These are phyloP conservation scores for Lophotriccus pileatus DNA, from an alignment of 2,797 vertebrate genomes.

Conservation along the genomic window DNA sequence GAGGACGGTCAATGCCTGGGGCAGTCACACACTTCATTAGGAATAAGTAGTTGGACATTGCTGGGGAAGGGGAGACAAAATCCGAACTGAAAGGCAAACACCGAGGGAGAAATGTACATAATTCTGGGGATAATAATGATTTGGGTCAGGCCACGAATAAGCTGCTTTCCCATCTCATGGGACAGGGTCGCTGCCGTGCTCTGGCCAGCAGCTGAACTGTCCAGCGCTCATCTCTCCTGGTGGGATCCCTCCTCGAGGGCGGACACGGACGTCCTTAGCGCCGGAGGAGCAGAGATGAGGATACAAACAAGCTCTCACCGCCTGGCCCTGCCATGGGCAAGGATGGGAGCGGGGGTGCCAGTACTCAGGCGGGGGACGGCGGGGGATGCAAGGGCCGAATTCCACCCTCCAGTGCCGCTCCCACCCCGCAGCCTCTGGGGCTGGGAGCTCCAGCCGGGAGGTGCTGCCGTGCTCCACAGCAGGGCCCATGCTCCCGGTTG, in stretches of 20 bases:
- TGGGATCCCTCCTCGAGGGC: background rate
- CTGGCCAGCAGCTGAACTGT: background rate
- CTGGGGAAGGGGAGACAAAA: background rate
- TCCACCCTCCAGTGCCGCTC: background rate
- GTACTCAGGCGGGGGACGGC: background rate
- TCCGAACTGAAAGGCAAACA: background rate
- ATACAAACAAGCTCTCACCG: background rate
- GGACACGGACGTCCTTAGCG: background rate
- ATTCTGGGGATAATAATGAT: background rate
- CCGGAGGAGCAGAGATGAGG: background rate
- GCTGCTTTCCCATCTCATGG: background rate
- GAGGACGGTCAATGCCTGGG: background rate
- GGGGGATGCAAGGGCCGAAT: background rate
- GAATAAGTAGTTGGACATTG: background rate
- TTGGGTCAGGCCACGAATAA: background rate
- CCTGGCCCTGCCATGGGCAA: background rate
- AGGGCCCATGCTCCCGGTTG: background rate
- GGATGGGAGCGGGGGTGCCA: background rate
- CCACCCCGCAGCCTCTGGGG: background rate
- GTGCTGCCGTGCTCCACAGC: background rate
- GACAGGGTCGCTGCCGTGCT: background rate
- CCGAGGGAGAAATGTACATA: background rate
- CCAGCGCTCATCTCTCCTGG: no score
- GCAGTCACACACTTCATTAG: background rate
- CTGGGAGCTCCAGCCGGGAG: background rate